Percentiles rank a stretch among this genome's conserved stretches.
Conservation (phyloP, 2,888 invertebrate species). For the Laothoe populi region DNA sequence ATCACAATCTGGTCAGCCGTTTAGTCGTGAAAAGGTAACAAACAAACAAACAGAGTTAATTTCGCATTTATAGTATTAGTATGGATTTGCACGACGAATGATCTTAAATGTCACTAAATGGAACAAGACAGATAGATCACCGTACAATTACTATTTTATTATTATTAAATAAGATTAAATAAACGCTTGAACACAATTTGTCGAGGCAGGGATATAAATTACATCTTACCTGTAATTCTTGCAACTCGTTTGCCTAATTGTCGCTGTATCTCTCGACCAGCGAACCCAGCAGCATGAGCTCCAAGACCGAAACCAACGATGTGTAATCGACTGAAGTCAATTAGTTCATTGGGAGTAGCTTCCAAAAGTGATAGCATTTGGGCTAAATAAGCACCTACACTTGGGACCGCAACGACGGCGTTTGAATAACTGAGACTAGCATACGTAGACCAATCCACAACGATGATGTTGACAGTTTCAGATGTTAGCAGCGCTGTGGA, state of each 20-base stretch:
- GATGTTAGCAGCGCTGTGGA: conserved; percentile 46
- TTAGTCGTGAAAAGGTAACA: no score
- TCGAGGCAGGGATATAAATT: no score
- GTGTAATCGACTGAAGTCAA: conserved; percentile 44
- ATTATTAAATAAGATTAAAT: no score
- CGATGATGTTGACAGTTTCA: conserved; percentile 53
- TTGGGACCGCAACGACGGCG: conserved; percentile 49
- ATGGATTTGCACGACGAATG: no score
- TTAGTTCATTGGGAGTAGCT: conserved; percentile 21
- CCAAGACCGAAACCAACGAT: conserved; percentile 65
- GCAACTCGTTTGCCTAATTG: conserved; percentile 36
- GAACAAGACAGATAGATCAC: no score
- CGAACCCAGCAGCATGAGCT: conserved; percentile 60
- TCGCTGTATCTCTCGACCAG: conserved; percentile 47
- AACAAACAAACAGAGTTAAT: no score
- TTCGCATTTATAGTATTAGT: no score
- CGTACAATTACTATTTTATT: no score
- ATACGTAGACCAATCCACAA: conserved; percentile 60
- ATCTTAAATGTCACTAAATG: no score
- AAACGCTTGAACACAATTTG: no score
- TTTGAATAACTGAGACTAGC: conserved; percentile 49
- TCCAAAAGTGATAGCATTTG: conserved; percentile 42
- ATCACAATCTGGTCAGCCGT: no score
- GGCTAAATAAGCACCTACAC: conserved; percentile 47
- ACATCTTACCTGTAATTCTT: conserved; percentile 64